Evolutionary conservation across 2,113 vertebrate species (phyloP), one percentile per base, ranked within the genome.

Genomic region (Chelonoidis abingdonii): DNA sequence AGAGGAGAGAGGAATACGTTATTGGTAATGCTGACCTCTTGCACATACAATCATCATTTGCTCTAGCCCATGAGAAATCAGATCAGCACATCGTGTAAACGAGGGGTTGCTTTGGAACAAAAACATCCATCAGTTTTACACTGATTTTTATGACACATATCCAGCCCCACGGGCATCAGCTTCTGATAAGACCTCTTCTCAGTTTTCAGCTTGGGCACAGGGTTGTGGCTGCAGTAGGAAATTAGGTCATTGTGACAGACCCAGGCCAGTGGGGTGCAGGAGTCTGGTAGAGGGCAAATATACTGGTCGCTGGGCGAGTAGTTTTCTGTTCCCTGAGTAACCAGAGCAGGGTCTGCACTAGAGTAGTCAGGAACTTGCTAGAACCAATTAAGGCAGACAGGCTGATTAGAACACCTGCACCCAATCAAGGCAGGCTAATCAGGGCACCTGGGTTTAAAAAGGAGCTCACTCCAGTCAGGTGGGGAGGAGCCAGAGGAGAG

Each of bases 101-200:
- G 81, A 17, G 29, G 16, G 78, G 10, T 11, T 35, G 4, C 19
- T 87, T 54, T 1, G 0, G 29, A 89, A 81, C 56, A 83, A 27
- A 84, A 88, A 69, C 1, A 44, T 3, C 75, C 52, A 1, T 1
- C 41, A 53, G 27, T 79, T 86, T 82, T 4, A 24, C 5, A 0
- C n/a, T 47, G 81, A 49, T 80, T 62, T 50, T 50, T 31, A 5
- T 3, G 12, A 72, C 35, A n/a, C 19, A 22, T 10, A 17, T 38
- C 65, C n/a, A 72, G 5, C 65, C n/a, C n/a, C 65, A 10, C 4
- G 8, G n/a, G n/a, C 24, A 1, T 6, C 4, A n/a, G 10, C 49
- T 87, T 29, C 29, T 57, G 10, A n/a, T 14, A 31, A 0, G 4
- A 31, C 25, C 8, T 6, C 12, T 2, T 0, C 84, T 3, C 47